Evolutionary conservation across 2,888 invertebrate genomes (phyloP), one percentile per base, ranked within the genome.

Genomic region (Strigamia maritima): DNA sequence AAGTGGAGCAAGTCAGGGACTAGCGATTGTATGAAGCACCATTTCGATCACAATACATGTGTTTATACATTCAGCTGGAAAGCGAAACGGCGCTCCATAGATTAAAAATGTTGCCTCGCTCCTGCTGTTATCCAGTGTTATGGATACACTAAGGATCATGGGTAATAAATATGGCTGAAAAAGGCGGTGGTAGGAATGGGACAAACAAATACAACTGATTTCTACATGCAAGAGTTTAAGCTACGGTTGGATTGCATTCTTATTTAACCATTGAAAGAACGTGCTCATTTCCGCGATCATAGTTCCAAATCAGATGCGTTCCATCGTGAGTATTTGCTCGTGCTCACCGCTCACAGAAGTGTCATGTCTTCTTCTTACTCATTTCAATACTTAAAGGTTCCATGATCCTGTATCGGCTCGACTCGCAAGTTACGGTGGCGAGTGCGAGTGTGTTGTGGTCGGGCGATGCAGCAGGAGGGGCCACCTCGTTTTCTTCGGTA

Each of bases 391-490:
- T 60, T 60, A 3, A 60, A 60, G 60, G 60, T 60, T 60, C 60
- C 60, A 60, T 60, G 60, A 60, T 60, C 60, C 16, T 60, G 60
- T 60, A 16, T 60, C 16, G 24, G 4, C 60, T 19, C 60, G 60
- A 19, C 60, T 60, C 75, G 31, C 28, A 75, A 35, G 35, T 75
- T 28, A 28, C 16, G 75, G 75, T 35, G 75, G 75, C 75, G 75
- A 75, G 75, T 75, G 75, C 31, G 28, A 31, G 31, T 75, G 75
- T 26, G 75, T 28, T 26, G 28, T 75, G 22, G 35, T 75, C 26
- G 75, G 35, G 35, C 75, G 75, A 80, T 80, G 80, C 80, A 80
- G 44, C 78, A 54, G 40, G 78, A 80, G 49, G 80, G 80, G 31
- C 44, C 40, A 22, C 60, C 78, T 22, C 75, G 75, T 16, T 80